Evolutionary conservation across 2,797 vertebrate species (phyloP).

Genomic region (Tragelaphus eurycerus): DNA sequence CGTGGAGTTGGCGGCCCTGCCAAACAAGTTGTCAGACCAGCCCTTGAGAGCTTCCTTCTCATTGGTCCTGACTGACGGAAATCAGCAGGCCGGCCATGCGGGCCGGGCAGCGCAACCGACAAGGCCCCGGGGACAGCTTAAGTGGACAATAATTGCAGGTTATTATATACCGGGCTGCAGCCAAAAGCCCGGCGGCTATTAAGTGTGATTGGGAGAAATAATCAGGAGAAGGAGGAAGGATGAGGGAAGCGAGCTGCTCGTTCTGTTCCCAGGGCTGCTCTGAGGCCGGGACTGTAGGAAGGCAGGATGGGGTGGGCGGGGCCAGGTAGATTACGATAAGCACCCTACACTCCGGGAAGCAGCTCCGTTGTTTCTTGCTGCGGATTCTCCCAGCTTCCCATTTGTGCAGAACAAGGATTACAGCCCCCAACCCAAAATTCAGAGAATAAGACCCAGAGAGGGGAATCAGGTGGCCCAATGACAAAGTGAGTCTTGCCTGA

Average conservation of each 20-base stretch:
- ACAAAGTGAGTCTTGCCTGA: neutral
- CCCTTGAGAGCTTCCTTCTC: slow-evolving; percentile 67
- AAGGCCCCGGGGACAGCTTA: slow-evolving; percentile 83
- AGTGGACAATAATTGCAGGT: slow-evolving; percentile 87
- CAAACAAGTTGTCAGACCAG: slow-evolving; percentile 57
- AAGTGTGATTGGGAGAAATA: slow-evolving; percentile 81
- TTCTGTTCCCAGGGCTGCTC: neutral
- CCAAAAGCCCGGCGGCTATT: slow-evolving; percentile 83
- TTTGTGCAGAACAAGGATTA: neutral
- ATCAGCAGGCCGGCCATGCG: slow-evolving; percentile 78
- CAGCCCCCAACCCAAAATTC: neutral
- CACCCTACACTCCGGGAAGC: neutral
- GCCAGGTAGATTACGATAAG: neutral
- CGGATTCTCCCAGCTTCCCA: neutral
- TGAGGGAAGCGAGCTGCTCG: slow-evolving; percentile 29
- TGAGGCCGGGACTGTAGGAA: neutral
- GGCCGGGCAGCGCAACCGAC: slow-evolving; percentile 77
- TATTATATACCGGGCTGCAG: slow-evolving; percentile 84
- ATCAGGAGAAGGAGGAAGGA: slow-evolving; percentile 77
- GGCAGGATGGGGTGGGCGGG: neutral
- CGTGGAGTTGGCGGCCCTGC: neutral
- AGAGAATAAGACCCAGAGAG: neutral
- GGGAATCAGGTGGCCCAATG: neutral
- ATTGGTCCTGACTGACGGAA: slow-evolving; percentile 79
- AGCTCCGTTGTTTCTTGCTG: neutral